A percentile compares a stretch with the other conserved stretches of the same genome.
These are phyloP conservation scores for Coenonympha arcania DNA, from an alignment of 2,888 invertebrate genomes.

Conservation along the genomic window DNA sequence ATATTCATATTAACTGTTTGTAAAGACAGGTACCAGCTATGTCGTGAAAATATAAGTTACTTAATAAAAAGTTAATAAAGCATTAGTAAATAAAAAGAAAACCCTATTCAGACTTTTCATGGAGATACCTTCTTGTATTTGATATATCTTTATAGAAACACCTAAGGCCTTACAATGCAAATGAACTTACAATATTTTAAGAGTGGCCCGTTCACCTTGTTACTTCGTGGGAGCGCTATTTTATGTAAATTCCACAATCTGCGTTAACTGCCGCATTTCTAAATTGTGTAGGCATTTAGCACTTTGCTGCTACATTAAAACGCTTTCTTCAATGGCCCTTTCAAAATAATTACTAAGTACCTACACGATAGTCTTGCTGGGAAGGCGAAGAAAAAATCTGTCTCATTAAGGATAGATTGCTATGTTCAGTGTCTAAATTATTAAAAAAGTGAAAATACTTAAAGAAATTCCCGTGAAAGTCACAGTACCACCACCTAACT, in stretches of 20 bases:
- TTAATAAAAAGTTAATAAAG: slow-evolving; percentile 6
- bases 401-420: too few relatives aligned
- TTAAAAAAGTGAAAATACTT: too few relatives aligned
- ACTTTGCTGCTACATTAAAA: slow-evolving; percentile 7
- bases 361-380: too few relatives aligned
- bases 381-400: too few relatives aligned
- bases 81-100: too few relatives aligned
- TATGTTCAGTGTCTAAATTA: too few relatives aligned
- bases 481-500: too few relatives aligned
- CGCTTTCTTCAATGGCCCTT: background rate
- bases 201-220: slow-evolving; percentile 65
- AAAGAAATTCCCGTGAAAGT: too few relatives aligned
- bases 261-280: slow-evolving; percentile 58
- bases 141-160: slow-evolving; percentile 26
- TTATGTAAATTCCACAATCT: slow-evolving; percentile 50
- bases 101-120: too few relatives aligned
- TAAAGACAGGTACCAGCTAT: too few relatives aligned
- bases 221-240: slow-evolving; percentile 57
- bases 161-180: slow-evolving; percentile 39
- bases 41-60: too few relatives aligned
- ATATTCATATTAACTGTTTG: too few relatives aligned
- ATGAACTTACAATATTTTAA: slow-evolving; percentile 48
- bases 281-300: slow-evolving; percentile 17
- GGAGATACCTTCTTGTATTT: slow-evolving; percentile 7
- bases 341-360: background rate